A percentile compares a stretch with the other conserved stretches of the same genome.
These are phyloP conservation scores for Metridium senile DNA, from an alignment of 92 coral and sea anemone genomes.

Conservation along the genomic window DNA sequence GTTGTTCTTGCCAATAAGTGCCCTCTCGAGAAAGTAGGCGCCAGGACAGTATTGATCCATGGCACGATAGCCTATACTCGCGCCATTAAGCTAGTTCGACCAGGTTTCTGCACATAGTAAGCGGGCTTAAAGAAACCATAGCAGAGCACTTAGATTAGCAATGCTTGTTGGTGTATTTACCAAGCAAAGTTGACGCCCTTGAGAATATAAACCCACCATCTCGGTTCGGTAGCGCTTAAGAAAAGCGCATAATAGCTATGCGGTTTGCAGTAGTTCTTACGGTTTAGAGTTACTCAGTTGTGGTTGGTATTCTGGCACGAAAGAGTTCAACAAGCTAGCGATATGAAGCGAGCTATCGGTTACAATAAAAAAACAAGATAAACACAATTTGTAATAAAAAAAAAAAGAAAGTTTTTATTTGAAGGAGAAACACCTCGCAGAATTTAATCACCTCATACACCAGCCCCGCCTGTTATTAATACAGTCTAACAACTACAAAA, in stretches of 20 bases:
- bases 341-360: not conserved
- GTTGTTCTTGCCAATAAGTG: conserved; percentile 38
- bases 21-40: conserved; percentile 59
- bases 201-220: conserved; percentile 2
- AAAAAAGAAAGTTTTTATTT: not conserved
- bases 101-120: not conserved
- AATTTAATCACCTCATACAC: not conserved
- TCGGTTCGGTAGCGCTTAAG: conserved; percentile 12
- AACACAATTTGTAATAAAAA: not conserved
- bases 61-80: conserved; percentile 7
- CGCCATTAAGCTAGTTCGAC: not conserved
- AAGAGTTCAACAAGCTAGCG: conserved; percentile 17
- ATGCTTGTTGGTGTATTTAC: not conserved
- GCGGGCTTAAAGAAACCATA: not conserved
- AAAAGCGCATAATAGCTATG: conserved; percentile 34
- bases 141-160: not conserved
- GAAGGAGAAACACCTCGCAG: conserved; percentile 6
- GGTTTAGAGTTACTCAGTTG: conserved; percentile 44
- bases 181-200: conserved; percentile 12
- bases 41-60: conserved; percentile 41
- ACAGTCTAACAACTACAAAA: conserved; percentile 11
- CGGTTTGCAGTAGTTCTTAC: conserved; percentile 26
- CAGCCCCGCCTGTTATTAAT: conserved; percentile 32
- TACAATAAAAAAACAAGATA: conserved; percentile 12
- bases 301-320: conserved; percentile 40